Percentiles rank a stretch among this genome's conserved stretches.
Conservation (phyloP, 2,797 vertebrate species). For the Aratinga solstitialis region DNA sequence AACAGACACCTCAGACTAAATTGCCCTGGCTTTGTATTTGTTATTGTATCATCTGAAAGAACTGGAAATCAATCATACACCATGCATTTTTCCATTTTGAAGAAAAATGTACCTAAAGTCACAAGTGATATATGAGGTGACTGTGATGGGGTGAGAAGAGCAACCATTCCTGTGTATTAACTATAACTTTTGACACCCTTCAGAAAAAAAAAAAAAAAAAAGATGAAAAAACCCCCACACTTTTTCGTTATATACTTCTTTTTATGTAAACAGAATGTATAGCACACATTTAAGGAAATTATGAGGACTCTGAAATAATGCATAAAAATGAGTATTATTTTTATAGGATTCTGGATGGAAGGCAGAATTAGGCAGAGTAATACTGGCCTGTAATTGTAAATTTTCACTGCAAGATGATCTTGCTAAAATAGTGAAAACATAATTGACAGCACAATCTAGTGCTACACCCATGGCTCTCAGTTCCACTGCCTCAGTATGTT, state of each 20-base stretch:
- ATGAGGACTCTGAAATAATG: background rate
- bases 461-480: background rate
- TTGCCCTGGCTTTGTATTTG: slow-evolving; percentile 18
- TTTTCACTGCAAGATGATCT: background rate
- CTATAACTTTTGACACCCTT: background rate
- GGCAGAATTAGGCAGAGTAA: background rate
- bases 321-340: background rate
- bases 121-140: slow-evolving; percentile 29
- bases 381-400: background rate
- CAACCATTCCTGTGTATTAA: slow-evolving; percentile 24
- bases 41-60: slow-evolving; percentile 15
- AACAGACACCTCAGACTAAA: background rate
- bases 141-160: background rate
- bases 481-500: background rate
- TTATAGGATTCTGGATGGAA: background rate
- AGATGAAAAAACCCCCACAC: background rate
- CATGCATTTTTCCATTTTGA: background rate
- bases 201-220: background rate
- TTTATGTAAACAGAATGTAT: background rate
- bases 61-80: slow-evolving; percentile 31
- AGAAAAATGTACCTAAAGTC: background rate
- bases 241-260: background rate
- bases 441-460: background rate
- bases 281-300: background rate
- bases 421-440: background rate